Percentiles rank a stretch among this genome's conserved stretches.
Conservation (phyloP, 2,113 vertebrate species). For the Jacana jacana region DNA sequence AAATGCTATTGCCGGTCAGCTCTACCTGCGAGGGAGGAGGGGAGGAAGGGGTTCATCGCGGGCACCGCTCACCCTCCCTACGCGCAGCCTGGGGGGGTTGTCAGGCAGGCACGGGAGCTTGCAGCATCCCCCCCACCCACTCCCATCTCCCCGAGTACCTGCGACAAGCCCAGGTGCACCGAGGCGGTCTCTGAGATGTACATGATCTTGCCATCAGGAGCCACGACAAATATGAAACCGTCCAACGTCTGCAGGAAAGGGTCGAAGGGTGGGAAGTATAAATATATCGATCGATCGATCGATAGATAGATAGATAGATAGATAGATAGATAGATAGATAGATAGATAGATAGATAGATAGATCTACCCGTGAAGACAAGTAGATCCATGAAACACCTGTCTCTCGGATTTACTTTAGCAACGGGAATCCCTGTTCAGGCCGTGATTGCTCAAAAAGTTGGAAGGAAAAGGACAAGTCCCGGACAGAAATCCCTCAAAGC, state of each 20-base stretch:
- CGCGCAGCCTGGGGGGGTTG: fast-evolving
- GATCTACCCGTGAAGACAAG: background rate
- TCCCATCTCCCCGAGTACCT: too few species aligned
- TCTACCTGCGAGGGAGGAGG: conserved; percentile 86
- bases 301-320: background rate
- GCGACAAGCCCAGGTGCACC: conserved; percentile 94
- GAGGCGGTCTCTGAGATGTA: conserved; percentile 99
- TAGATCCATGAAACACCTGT: background rate
- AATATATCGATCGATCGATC: too few species aligned
- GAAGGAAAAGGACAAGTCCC: background rate
- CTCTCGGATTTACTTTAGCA: background rate
- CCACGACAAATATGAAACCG: conserved; percentile 98
- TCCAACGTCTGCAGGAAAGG: conserved; percentile 86
- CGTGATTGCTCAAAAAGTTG: background rate
- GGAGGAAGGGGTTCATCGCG: background rate
- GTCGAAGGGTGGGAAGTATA: background rate
- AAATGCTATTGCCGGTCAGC: conserved; percentile 98
- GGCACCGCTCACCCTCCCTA: background rate
- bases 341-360: background rate
- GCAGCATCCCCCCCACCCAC: background rate
- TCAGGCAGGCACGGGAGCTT: background rate
- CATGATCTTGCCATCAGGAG: conserved; percentile 99
- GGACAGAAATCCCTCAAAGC: background rate
- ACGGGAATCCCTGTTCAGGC: background rate
- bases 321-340: background rate